These are phyloP conservation scores for Gari tellinella DNA, from an alignment of 2,888 invertebrate genomes.

Conservation along the genomic window DNA sequence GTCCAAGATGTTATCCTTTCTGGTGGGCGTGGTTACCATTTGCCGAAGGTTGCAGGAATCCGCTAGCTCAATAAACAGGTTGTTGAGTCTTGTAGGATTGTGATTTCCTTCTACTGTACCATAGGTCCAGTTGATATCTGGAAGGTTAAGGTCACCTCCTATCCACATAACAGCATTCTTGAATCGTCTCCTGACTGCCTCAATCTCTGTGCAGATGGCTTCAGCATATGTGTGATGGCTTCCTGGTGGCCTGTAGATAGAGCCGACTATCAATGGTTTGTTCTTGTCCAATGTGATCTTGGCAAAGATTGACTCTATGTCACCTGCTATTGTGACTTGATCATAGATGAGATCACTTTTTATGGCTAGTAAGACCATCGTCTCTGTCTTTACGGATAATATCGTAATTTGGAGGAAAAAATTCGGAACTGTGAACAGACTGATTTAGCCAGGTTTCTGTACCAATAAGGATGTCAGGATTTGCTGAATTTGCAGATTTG, in stretches of 20 bases:
- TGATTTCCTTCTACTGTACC: conserved; percentile 23
- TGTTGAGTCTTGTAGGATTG: conserved; percentile 17
- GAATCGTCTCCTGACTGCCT: neutral
- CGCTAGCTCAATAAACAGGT: conserved; percentile 15
- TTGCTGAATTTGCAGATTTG: conserved; percentile 11
- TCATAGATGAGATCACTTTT: conserved; percentile 10
- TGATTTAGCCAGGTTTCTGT: conserved; percentile 27
- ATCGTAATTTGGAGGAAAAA: conserved; percentile 17
- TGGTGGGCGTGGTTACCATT: conserved; percentile 19
- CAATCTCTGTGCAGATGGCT: conserved; percentile 1
- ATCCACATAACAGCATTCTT: conserved; percentile 24
- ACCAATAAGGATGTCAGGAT: conserved; percentile 21
- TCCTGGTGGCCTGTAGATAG: conserved; percentile 22
- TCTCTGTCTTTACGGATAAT: conserved; percentile 20
- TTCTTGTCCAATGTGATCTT: conserved; percentile 11
- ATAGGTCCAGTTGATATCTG: conserved; percentile 29
- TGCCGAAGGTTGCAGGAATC: conserved; percentile 6
- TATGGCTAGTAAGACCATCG: conserved; percentile 32
- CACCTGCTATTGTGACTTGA: conserved; percentile 5
- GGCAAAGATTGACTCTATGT: conserved; percentile 5
- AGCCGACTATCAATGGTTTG: conserved; percentile 20
- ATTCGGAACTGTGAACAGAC: conserved; percentile 7
- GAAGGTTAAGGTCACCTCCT: conserved; percentile 27
- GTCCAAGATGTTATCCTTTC: too few relatives aligned
- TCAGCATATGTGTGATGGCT: conserved; percentile 3